Base-by-base conservation (phyloP, 2,888 invertebrate genomes). In the Hedychridium roseum region DNA sequence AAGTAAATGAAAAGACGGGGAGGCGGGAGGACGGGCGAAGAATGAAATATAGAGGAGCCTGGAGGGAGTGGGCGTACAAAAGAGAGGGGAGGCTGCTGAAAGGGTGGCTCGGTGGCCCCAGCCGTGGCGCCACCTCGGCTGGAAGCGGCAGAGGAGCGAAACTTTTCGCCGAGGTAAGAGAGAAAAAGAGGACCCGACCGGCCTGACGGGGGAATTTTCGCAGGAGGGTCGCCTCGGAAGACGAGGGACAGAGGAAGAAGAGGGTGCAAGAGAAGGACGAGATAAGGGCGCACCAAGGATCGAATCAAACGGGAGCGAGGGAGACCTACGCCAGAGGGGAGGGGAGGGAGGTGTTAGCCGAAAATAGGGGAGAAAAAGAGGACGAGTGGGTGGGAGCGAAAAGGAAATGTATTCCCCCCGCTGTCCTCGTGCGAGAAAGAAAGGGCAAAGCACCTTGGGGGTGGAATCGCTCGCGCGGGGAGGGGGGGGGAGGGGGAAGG, bases 111-210 rank as follows among this genome's bases (percentile, higher is more conserved):
- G 57, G 63, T 45, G 66, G 55, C n/a, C n/a, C n/a, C n/a, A n/a
- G 41, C 62, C 46, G 71, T 76, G 73, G 76, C 76, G 76, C 76
- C 76, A 71, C 66, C 68, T 60, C 55, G 62, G 65, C 73, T 68
- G 71, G 54, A 72, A 73, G 59, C 68, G 71, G 65, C 52, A 49
- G 56, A 56, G 53, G 46, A 55, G 44, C 18, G 64, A 53, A 57
- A 53, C 53, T 50, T 50, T 46, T 41, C 41, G 44, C 20, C 30
- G 56, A 54, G n/a, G n/a, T n/a, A n/a, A n/a, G n/a, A n/a, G n/a
- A n/a, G n/a, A n/a, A n/a, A n/a, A n/a, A n/a, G n/a, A n/a, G n/a
- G n/a, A n/a, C n/a, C n/a, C n/a, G n/a, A n/a, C n/a, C n/a, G n/a
- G n/a, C n/a, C n/a, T n/a, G n/a, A n/a, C n/a, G n/a, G n/a, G n/a